A percentile compares a stretch with the other conserved stretches of the same genome.
phyloP scores from a whole-genome alignment of 2,113 vertebrate species.

The Cyphomyrus discorhynchus region DNA sequence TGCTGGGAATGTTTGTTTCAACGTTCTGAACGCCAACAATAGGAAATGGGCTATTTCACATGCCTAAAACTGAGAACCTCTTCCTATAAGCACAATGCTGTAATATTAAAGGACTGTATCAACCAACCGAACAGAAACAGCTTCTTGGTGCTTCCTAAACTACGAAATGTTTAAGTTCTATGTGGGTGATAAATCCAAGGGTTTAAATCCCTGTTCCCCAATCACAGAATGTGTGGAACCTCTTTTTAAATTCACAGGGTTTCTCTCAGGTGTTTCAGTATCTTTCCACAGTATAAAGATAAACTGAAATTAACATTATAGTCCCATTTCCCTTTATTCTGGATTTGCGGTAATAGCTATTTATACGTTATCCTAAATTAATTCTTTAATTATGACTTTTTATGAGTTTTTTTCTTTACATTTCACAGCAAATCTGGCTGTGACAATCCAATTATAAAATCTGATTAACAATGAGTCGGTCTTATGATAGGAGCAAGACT shows the following conservation, averaged over 20 bases:
- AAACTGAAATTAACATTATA: neutral
- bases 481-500: neutral
- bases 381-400: neutral
- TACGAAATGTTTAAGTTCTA: neutral
- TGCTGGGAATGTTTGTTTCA: neutral
- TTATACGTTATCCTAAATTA: neutral
- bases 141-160: neutral
- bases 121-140: neutral
- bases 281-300: neutral
- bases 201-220: neutral
- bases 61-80: neutral
- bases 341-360: neutral
- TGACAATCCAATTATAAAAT: neutral
- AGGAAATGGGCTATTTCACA: neutral
- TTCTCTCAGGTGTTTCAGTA: neutral
- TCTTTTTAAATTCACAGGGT: neutral
- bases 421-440: neutral
- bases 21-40: neutral
- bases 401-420: neutral
- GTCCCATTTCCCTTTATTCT: neutral
- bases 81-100: neutral
- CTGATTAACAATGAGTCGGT: neutral
- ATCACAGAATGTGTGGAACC: neutral
- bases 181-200: neutral
- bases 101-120: neutral